Conservation (phyloP, 1,140 invertebrate species). For the Sinella curviseta region DNA sequence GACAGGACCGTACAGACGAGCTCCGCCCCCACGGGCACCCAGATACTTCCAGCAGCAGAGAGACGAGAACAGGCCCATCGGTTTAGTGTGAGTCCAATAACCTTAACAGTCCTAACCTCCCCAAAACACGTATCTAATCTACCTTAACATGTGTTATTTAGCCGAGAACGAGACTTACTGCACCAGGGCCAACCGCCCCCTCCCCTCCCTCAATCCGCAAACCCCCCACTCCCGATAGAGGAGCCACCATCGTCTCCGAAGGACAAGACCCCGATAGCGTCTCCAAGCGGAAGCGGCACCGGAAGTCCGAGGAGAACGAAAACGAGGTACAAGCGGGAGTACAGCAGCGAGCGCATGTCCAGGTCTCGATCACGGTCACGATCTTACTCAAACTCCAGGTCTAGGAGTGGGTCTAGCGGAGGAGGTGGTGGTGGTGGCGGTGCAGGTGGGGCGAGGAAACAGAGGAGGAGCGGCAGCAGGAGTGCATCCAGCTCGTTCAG, state of each 20-base stretch:
- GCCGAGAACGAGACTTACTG: background rate
- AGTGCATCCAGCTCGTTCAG: slow-evolving; percentile 2
- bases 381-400: slow-evolving; percentile 51
- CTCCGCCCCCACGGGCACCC: background rate
- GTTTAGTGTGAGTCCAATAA: background rate
- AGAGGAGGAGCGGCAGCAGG: slow-evolving; percentile 48
- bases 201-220: background rate
- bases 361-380: slow-evolving; percentile 56
- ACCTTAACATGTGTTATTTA: background rate
- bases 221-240: background rate
- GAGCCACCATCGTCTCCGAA: background rate
- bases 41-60: background rate
- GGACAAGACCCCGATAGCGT: background rate
- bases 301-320: background rate
- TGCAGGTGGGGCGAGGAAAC: too few species aligned
- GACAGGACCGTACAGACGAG: background rate
- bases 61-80: background rate
- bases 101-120: too few species aligned
- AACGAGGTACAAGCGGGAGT: slow-evolving; percentile 7
- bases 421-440: slow-evolving; percentile 23
- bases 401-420: too few species aligned
- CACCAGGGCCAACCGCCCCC: background rate
- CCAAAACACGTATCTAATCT: background rate
- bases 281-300: background rate
- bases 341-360: slow-evolving; percentile 11